Conservation (phyloP, 2,888 invertebrate species). For the Erebia aethiops region DNA sequence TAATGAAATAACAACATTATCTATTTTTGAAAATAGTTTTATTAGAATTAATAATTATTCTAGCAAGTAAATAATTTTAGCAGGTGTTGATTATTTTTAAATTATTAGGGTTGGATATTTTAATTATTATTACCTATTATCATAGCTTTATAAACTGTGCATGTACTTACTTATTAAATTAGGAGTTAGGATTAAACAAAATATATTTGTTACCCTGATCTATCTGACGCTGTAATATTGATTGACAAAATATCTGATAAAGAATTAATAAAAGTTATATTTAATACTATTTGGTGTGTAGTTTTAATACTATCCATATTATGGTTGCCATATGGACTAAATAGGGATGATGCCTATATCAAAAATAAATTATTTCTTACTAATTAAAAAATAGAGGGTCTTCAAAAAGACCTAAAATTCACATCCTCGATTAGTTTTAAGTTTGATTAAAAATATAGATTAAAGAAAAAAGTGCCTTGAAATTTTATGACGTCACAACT, state of each 20-base stretch:
- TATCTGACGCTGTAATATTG: background rate
- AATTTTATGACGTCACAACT: too few relatives aligned
- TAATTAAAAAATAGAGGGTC: too few relatives aligned
- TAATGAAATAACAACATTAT: background rate
- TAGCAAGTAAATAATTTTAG: conserved; percentile 7
- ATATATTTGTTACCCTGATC: conserved; percentile 1
- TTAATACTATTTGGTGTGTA: conserved; percentile 3
- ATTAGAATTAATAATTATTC: background rate
- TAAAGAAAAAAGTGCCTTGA: too few relatives aligned
- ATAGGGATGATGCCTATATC: too few relatives aligned
- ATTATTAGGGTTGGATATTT: background rate
- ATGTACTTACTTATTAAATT: conserved; percentile 29
- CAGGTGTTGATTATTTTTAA: conserved; percentile 17
- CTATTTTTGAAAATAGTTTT: background rate
- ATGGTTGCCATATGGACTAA: too few relatives aligned
- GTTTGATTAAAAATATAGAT: too few relatives aligned
- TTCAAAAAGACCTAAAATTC: too few relatives aligned
- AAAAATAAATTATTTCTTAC: too few relatives aligned
- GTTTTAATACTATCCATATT: background rate
- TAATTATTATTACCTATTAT: background rate
- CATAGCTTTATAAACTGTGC: conserved; percentile 16
- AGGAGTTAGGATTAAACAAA: conserved; percentile 7
- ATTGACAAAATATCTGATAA: background rate
- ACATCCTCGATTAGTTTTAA: too few relatives aligned
- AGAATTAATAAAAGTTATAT: conserved; percentile 7